Evolutionary conservation across 2,113 vertebrate species (phyloP).

Genomic region (Isichthys henryi): DNA sequence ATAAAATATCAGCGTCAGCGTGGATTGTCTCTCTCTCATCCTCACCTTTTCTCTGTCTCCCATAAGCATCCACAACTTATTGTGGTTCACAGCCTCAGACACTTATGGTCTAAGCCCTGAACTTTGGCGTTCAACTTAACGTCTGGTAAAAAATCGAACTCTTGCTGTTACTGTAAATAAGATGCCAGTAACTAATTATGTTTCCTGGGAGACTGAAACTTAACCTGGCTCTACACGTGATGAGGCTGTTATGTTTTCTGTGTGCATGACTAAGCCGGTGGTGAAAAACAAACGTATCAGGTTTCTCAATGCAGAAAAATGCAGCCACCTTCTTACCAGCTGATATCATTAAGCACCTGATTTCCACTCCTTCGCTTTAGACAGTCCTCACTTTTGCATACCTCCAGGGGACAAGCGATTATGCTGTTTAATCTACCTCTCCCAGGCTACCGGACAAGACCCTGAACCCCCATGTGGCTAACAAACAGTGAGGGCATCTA

Average conservation of each 20-base stretch:
- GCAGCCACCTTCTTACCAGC: background rate
- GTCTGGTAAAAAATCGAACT: background rate
- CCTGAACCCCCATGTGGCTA: background rate
- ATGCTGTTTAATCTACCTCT: background rate
- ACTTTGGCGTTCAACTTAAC: background rate
- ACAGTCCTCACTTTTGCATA: background rate
- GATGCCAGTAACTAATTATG: background rate
- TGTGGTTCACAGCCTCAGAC: background rate
- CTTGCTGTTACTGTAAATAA: background rate
- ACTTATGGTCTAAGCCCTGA: background rate
- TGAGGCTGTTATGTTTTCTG: background rate
- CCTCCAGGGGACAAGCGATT: background rate
- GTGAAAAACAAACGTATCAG: background rate
- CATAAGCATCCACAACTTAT: background rate
- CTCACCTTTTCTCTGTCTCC: background rate
- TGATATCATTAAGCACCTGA: background rate
- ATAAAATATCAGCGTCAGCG: conserved; percentile 37
- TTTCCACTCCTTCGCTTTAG: background rate
- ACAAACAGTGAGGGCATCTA: background rate
- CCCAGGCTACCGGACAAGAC: background rate
- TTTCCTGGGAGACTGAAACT: background rate
- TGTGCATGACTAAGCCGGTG: background rate
- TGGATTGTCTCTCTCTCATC: conserved; percentile 25
- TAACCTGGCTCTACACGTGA: background rate
- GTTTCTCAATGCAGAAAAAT: background rate